Conservation (phyloP, 2,888 invertebrate genomes). For the Ormia ochracea region DNA sequence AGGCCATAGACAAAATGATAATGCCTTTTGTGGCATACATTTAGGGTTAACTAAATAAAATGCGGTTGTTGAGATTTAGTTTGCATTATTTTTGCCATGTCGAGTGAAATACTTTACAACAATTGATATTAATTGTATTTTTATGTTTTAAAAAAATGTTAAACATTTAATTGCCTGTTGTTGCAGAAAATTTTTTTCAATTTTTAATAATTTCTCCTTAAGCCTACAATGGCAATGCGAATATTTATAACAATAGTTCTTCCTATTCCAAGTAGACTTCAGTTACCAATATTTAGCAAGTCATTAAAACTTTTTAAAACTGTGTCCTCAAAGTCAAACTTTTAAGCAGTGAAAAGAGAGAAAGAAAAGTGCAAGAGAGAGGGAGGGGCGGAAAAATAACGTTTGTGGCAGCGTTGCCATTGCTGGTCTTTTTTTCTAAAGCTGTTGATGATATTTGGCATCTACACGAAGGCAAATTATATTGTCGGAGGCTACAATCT, state of each 20-base stretch:
- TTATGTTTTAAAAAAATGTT: neutral
- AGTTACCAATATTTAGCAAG: neutral
- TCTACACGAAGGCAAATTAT: too few species aligned
- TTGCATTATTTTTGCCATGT: neutral
- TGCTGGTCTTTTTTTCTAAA: too few species aligned
- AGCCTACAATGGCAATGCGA: neutral
- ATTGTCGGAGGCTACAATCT: too few species aligned
- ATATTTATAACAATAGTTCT: neutral
- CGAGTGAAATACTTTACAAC: neutral
- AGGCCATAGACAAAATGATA: too few species aligned
- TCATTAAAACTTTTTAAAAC: conserved; percentile 31
- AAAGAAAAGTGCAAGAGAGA: conserved; percentile 2
- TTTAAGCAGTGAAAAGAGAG: neutral
- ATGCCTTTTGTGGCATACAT: too few species aligned
- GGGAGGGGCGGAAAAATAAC: too few species aligned
- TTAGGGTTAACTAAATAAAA: too few species aligned
- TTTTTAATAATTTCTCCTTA: neutral
- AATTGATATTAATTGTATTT: neutral
- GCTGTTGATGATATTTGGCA: too few species aligned
- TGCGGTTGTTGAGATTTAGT: too few species aligned
- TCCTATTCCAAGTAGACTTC: neutral
- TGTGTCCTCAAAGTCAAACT: neutral
- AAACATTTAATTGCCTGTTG: neutral
- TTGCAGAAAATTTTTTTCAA: neutral
- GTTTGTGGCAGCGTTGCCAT: too few species aligned